Percentiles rank a stretch among this genome's conserved stretches.
Evolutionary conservation across 2,888 invertebrate species (phyloP).

Genomic region (Hirtodrosophila cameraria): DNA sequence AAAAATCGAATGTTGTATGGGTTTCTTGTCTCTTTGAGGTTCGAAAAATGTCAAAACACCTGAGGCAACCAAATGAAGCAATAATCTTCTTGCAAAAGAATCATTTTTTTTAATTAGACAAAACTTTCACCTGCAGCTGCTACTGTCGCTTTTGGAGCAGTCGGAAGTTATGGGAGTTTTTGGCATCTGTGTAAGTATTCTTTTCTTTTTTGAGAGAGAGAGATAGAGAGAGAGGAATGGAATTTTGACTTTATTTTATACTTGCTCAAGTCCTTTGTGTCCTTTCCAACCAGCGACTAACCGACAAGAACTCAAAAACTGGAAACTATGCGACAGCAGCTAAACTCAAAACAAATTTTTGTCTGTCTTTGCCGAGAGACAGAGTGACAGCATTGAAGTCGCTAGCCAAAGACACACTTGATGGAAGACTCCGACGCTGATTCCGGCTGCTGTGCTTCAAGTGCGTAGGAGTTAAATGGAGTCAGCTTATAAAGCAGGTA

Average conservation of each 20-base stretch:
- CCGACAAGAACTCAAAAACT: constrained; percentile 41
- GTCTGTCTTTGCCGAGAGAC: constrained; percentile 37
- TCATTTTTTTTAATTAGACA: constrained; percentile 67
- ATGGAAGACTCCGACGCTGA: constrained; percentile 23
- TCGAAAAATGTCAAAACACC: constrained; percentile 2
- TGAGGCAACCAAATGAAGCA: constrained; percentile 42
- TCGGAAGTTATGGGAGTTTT: constrained; percentile 11
- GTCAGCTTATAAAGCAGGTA: constrained; percentile 57
- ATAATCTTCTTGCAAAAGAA: constrained; percentile 56
- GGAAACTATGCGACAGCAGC: constrained; percentile 53
- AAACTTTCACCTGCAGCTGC: constrained; percentile 67
- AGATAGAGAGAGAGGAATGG: constrained; percentile 20
- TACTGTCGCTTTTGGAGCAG: constrained; percentile 40
- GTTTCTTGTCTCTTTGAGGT: constrained; percentile 14
- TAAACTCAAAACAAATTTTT: constrained; percentile 49
- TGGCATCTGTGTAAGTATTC: constrained; percentile 11
- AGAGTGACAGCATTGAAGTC: constrained; percentile 59
- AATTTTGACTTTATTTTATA: constrained; percentile 60
- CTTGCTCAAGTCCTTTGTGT: constrained; percentile 37
- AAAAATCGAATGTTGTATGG: background rate
- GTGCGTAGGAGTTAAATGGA: constrained; percentile 63
- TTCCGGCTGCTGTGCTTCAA: constrained; percentile 31
- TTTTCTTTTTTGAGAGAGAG: background rate
- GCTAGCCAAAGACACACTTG: constrained; percentile 49
- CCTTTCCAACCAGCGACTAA: constrained; percentile 28